Percentiles rank a stretch among this genome's conserved stretches.
phyloP scores from a whole-genome alignment of 2,113 vertebrate species.

The Gallinago jamesoni region DNA sequence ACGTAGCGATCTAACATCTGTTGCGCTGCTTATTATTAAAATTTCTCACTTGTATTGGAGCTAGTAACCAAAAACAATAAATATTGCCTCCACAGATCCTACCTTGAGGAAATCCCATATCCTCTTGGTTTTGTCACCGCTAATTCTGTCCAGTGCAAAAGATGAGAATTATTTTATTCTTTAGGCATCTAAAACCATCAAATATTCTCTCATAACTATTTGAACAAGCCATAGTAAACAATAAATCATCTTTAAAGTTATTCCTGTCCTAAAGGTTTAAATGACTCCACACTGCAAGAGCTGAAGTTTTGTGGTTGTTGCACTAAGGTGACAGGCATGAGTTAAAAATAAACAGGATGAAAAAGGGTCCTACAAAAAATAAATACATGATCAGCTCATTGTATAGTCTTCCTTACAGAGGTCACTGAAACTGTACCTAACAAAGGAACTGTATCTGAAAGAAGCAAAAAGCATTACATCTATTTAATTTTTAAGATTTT shows the following conservation, averaged over 20 bases:
- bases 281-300: neutral
- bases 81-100: neutral
- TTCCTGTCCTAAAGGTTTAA: neutral
- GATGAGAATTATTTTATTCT: neutral
- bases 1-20: conserved; percentile 58
- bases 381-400: neutral
- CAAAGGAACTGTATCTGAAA: neutral
- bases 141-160: neutral
- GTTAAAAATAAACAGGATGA: neutral
- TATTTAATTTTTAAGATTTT: neutral
- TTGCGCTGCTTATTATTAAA: conserved; percentile 39
- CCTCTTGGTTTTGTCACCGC: neutral
- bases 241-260: neutral
- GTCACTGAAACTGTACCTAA: neutral
- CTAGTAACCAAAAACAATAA: conserved; percentile 4
- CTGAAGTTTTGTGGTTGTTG: neutral
- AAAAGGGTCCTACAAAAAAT: neutral
- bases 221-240: neutral
- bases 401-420: neutral
- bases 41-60: conserved; percentile 31
- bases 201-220: neutral
- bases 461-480: neutral
- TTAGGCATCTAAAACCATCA: neutral
- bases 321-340: neutral
- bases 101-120: conserved; percentile 34